A percentile compares a stretch with the other conserved stretches of the same genome.
Conservation (phyloP, 2,113 vertebrate genomes). For the Protomyctophum bolini region DNA sequence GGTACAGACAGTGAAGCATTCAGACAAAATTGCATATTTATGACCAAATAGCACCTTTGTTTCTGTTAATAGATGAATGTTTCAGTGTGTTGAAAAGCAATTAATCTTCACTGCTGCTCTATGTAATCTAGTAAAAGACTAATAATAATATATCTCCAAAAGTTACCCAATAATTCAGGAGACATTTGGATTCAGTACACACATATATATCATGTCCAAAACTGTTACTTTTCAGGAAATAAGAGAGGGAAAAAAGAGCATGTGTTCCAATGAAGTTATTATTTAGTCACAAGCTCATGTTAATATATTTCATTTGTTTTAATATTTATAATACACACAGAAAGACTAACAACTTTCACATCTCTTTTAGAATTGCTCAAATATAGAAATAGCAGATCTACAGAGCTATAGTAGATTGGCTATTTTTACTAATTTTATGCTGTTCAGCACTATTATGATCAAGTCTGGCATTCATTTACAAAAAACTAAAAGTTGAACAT, state of each 20-base stretch:
- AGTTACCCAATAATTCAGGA: conserved; percentile 19
- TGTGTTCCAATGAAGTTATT: background rate
- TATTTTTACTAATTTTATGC: background rate
- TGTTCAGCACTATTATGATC: background rate
- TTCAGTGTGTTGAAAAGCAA: conserved; percentile 40
- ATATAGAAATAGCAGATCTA: too few species aligned
- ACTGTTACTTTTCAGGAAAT: too few species aligned
- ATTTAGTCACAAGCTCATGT: background rate
- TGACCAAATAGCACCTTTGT: conserved; percentile 53
- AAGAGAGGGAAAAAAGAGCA: too few species aligned
- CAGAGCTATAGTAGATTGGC: too few species aligned
- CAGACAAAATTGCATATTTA: conserved; percentile 42
- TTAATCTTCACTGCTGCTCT: conserved; percentile 41
- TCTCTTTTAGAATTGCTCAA: too few species aligned
- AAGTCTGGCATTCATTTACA: too few species aligned
- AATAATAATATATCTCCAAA: conserved; percentile 41
- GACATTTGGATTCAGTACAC: conserved; percentile 6
- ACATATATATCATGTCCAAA: conserved; percentile 8
- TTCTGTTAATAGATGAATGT: conserved; percentile 45
- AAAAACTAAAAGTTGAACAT: background rate
- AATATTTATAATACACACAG: too few species aligned
- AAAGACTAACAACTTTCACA: too few species aligned
- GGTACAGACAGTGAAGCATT: conserved; percentile 42
- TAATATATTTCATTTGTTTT: too few species aligned
- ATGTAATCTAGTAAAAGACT: conserved; percentile 7